phyloP scores from a whole-genome alignment of 2,797 vertebrate species.

The Sebastes taczanowskii region DNA sequence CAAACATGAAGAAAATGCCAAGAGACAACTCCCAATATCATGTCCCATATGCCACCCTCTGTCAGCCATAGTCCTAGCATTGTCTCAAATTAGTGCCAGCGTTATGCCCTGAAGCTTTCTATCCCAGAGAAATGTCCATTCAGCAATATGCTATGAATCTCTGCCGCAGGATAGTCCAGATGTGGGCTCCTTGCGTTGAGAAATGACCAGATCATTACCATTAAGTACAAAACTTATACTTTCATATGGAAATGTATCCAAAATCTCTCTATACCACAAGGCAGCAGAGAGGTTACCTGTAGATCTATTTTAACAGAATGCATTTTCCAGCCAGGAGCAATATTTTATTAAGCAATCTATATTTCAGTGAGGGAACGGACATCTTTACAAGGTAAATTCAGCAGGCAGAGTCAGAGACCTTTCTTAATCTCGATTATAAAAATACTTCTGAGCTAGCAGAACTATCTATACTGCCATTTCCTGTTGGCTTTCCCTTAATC shows the following conservation, averaged over 20 bases:
- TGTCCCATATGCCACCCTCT: background rate
- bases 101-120: background rate
- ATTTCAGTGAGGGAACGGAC: conserved; percentile 20
- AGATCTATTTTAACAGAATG: conserved; percentile 2
- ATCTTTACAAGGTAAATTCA: conserved; percentile 5
- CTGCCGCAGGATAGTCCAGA: background rate
- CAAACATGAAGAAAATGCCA: background rate
- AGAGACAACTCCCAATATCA: background rate
- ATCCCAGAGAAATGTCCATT: conserved; percentile 14
- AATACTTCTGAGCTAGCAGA: background rate
- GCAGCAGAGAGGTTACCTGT: background rate
- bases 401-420: background rate
- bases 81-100: background rate
- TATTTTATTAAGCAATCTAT: conserved; percentile 29
- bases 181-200: conserved; percentile 1
- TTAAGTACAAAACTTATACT: conserved; percentile 12
- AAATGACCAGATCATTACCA: conserved; percentile 16
- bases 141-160: conserved; percentile 14
- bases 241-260: conserved; percentile 21
- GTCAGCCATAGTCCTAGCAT: background rate
- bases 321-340: conserved; percentile 6
- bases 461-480: background rate
- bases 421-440: background rate
- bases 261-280: background rate
- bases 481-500: background rate